Conservation (phyloP, 2,888 invertebrate species). For the Linnaemya vulpina region DNA sequence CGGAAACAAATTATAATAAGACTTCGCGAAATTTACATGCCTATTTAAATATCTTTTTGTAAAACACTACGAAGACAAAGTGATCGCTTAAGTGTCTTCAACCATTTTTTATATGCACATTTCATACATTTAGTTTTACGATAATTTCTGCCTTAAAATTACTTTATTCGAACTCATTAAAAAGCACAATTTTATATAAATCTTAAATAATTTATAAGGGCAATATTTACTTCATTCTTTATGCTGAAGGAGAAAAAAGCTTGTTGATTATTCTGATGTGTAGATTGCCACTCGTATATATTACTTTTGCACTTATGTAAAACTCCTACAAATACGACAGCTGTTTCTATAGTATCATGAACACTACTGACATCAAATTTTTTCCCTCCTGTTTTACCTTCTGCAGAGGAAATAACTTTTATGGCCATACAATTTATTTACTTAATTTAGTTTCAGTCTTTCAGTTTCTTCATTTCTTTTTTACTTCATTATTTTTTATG, state of each 20-base stretch:
- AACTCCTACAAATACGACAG: neutral
- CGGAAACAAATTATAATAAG: too few species aligned
- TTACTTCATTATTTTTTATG: conserved; percentile 37
- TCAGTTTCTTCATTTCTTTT: neutral
- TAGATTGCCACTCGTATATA: neutral
- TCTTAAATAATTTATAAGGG: neutral
- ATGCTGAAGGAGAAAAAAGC: neutral
- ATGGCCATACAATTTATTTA: conserved; percentile 30
- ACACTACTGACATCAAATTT: conserved; percentile 4
- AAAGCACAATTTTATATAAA: neutral
- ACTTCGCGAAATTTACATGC: too few species aligned
- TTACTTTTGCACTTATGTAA: neutral
- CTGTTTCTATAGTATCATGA: conserved; percentile 6
- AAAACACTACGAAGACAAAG: too few species aligned
- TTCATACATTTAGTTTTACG: neutral
- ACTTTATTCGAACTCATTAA: neutral
- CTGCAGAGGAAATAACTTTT: neutral
- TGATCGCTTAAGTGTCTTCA: too few species aligned
- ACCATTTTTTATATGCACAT: too few species aligned
- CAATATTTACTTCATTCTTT: neutral
- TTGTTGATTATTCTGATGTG: conserved; percentile 25
- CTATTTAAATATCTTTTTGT: too few species aligned
- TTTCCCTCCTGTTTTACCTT: neutral
- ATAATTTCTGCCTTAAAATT: neutral
- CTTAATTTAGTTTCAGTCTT: conserved; percentile 46